phyloP scores from a whole-genome alignment of 2,113 vertebrate species.

The Machaerirhynchus nigripectus region DNA sequence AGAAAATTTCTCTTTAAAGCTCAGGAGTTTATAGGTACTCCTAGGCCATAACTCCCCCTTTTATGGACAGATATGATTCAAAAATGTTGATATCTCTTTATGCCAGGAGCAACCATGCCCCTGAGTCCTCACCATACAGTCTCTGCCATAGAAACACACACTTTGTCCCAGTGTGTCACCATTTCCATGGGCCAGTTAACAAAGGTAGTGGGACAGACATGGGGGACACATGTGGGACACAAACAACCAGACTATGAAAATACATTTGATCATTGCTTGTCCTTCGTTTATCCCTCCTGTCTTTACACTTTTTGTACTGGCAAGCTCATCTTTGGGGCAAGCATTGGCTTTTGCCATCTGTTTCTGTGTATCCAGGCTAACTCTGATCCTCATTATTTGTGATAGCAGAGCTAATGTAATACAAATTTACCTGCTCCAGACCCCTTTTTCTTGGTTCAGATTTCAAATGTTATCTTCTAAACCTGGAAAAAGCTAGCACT shows the following conservation, averaged over 20 bases:
- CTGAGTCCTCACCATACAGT: neutral
- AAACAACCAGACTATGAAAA: neutral
- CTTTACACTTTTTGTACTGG: neutral
- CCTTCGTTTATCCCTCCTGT: neutral
- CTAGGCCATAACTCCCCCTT: neutral
- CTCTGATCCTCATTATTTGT: neutral
- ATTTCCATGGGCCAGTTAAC: neutral
- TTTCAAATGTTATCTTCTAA: neutral
- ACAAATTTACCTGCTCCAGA: neutral
- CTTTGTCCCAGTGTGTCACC: neutral
- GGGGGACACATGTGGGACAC: no score
- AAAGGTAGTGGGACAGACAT: neutral
- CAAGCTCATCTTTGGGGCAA: neutral
- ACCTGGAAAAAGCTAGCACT: neutral
- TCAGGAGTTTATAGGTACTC: neutral
- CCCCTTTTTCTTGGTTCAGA: neutral
- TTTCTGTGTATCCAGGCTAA: neutral
- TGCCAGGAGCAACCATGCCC: neutral
- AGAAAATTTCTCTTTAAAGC: neutral
- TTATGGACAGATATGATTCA: neutral
- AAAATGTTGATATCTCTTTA: neutral
- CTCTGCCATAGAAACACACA: neutral
- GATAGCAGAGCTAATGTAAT: neutral
- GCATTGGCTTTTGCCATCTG: neutral
- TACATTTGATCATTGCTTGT: neutral